A percentile compares a stretch with the other conserved stretches of the same genome.
phyloP scores from a whole-genome alignment of 2,888 invertebrate species.

The Lasioglossum morio region DNA sequence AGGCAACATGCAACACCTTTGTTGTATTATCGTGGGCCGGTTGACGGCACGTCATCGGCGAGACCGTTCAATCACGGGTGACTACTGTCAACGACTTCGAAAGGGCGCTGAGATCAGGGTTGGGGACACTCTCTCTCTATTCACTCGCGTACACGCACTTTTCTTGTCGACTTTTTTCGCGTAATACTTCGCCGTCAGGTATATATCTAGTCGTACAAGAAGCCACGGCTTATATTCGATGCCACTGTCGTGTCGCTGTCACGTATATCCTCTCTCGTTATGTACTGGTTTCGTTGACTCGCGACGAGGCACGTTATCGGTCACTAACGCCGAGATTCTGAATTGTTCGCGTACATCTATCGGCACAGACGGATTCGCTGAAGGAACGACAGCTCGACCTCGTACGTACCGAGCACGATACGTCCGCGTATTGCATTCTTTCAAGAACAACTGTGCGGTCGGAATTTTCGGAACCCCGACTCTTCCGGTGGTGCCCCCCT shows the following conservation, averaged over 20 bases:
- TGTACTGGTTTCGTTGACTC: neutral
- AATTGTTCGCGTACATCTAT: slow-evolving; percentile 39
- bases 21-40: slow-evolving; percentile 31
- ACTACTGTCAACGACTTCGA: slow-evolving; percentile 55
- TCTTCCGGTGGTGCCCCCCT: slow-evolving; percentile 52
- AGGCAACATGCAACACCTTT: slow-evolving; percentile 63
- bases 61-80: slow-evolving; percentile 35
- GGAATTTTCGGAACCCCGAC: slow-evolving; percentile 34
- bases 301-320: slow-evolving; percentile 13
- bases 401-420: slow-evolving; percentile 34
- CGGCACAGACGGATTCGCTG: slow-evolving; percentile 51
- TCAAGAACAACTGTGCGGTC: slow-evolving; percentile 61
- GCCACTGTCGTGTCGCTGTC: slow-evolving; percentile 46
- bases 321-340: slow-evolving; percentile 17
- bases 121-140: slow-evolving; percentile 41
- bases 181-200: slow-evolving; percentile 22
- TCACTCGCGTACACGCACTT: slow-evolving; percentile 57
- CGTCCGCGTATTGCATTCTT: slow-evolving; percentile 61
- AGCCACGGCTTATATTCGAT: slow-evolving; percentile 25
- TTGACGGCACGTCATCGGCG: slow-evolving; percentile 59
- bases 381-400: slow-evolving; percentile 47
- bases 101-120: slow-evolving; percentile 49
- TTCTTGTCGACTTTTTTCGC: slow-evolving; percentile 28
- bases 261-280: slow-evolving; percentile 31
- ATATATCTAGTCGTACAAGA: slow-evolving; percentile 26